Evolutionary conservation across 2,113 vertebrate genomes (phyloP).

Genomic region (Oostethus manadensis): DNA sequence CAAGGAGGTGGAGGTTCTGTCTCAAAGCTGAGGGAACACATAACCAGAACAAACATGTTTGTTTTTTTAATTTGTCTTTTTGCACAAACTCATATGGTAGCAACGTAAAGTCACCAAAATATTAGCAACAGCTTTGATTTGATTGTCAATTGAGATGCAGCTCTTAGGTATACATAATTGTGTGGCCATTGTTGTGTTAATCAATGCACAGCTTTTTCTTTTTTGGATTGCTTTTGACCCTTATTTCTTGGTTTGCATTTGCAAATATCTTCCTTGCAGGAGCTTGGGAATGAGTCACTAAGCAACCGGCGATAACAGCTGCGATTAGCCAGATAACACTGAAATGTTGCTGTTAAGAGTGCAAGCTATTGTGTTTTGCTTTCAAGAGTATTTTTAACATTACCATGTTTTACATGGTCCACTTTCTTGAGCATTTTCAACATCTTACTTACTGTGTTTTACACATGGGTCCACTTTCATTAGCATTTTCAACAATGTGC

Average conservation of each 20-base stretch:
- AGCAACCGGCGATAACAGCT: slow-evolving; percentile 41
- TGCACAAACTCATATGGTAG: not conserved
- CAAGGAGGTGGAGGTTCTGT: slow-evolving; percentile 34
- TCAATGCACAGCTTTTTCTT: too few species aligned
- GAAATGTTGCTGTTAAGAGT: slow-evolving; percentile 2
- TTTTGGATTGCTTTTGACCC: slow-evolving; percentile 26
- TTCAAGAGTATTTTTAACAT: slow-evolving; percentile 30
- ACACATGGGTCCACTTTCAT: not conserved
- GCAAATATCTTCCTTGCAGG: slow-evolving; percentile 36
- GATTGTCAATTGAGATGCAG: too few species aligned
- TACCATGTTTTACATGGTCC: not conserved
- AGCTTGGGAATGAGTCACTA: slow-evolving; percentile 40
- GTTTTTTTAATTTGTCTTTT: not conserved
- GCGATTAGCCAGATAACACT: slow-evolving; percentile 12
- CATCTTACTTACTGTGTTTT: too few species aligned
- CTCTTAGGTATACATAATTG: too few species aligned
- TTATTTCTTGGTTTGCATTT: slow-evolving; percentile 47
- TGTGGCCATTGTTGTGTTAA: too few species aligned
- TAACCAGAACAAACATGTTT: slow-evolving; percentile 2
- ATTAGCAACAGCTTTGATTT: too few species aligned
- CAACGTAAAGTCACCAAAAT: too few species aligned
- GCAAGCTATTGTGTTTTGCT: not conserved
- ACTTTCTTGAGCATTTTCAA: not conserved
- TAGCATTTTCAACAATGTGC: not conserved
- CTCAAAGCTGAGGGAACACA: slow-evolving; percentile 13